Conservation (phyloP, 2,113 vertebrate species). For the Psophia crepitans region DNA sequence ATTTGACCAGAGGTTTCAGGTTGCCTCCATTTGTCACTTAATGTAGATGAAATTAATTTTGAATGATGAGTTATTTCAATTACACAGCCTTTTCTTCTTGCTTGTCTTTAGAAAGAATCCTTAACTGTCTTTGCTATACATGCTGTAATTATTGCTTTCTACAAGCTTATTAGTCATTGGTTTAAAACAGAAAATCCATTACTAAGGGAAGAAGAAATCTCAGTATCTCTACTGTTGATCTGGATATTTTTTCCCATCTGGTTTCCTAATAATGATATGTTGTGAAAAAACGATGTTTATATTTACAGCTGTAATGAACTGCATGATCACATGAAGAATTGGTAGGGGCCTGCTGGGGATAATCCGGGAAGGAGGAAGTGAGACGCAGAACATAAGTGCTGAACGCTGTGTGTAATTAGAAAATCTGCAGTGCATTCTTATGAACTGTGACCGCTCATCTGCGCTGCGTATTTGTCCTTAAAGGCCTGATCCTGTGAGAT, state of each 20-base stretch:
- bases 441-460: not conserved
- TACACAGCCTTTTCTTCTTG: not conserved
- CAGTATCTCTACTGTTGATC: not conserved
- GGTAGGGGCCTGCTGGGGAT: not conserved
- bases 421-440: not conserved
- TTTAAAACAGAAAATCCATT: not conserved
- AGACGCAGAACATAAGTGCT: not conserved
- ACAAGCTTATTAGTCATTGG: not conserved
- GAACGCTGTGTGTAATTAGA: not conserved
- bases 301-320: constrained; percentile 15
- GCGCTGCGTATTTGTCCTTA: not conserved
- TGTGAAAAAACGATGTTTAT: not conserved
- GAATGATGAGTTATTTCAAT: not conserved
- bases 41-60: not conserved
- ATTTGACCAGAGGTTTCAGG: not conserved
- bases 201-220: not conserved
- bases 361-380: not conserved
- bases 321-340: not conserved
- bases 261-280: not conserved
- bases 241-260: not conserved
- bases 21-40: not conserved
- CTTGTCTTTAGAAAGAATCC: not conserved
- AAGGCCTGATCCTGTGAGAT: not conserved
- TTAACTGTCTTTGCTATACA: not conserved
- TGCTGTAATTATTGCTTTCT: constrained; percentile 8